Conservation (phyloP, 1,140 invertebrate genomes). For the Acyrthosiphon pisum region DNA sequence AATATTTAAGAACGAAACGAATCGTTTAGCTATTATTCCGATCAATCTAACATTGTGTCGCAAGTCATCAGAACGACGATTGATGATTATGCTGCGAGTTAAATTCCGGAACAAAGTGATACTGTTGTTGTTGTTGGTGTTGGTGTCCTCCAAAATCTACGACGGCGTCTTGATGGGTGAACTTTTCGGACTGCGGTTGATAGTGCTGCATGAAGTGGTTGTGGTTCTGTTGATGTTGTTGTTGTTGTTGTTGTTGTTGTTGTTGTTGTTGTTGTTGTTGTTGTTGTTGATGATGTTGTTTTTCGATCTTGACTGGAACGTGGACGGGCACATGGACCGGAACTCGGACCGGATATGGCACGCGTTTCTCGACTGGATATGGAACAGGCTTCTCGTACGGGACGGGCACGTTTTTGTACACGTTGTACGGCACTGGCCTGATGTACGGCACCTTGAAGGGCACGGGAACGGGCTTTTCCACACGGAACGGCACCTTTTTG, state of each 20-base stretch:
- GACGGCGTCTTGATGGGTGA: slow-evolving; percentile 10
- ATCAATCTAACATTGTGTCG: not conserved
- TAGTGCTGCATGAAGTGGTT: not conserved
- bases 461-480: slow-evolving; percentile 78
- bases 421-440: slow-evolving; percentile 67
- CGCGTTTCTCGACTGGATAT: slow-evolving; percentile 75
- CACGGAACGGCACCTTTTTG: slow-evolving; percentile 75
- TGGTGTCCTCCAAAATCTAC: not conserved
- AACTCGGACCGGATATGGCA: slow-evolving; percentile 77
- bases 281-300: not conserved
- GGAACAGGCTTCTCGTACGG: slow-evolving; percentile 77
- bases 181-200: not conserved
- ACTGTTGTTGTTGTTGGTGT: not conserved
- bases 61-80: not conserved
- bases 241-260: not conserved
- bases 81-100: not conserved
- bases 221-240: not conserved
- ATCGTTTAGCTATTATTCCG: not conserved
- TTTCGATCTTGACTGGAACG: slow-evolving; percentile 60
- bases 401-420: slow-evolving; percentile 75
- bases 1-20: not conserved
- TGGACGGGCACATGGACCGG: slow-evolving; percentile 74
- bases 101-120: not conserved
- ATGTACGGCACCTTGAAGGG: slow-evolving; percentile 65
- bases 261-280: not conserved